A percentile compares a stretch with the other conserved stretches of the same genome.
Evolutionary conservation across 2,113 vertebrate species (phyloP).

Genomic region (Thermophis baileyi): DNA sequence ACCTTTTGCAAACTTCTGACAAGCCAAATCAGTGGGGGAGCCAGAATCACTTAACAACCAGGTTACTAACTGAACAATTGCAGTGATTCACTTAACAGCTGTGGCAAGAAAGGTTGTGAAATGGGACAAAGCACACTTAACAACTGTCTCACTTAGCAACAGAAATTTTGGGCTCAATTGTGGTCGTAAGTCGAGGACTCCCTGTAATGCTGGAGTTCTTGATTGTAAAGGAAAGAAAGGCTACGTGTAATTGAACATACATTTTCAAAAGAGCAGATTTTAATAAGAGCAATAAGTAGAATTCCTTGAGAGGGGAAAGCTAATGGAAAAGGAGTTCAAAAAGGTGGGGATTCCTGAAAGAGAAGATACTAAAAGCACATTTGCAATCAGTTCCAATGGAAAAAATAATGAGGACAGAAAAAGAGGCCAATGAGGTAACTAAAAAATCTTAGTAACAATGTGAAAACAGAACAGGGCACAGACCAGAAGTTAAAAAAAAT

Average conservation of each 20-base stretch:
- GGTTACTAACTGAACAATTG: not conserved
- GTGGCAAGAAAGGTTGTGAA: not conserved
- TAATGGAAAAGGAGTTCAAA: not conserved
- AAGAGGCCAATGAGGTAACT: not conserved
- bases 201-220: not conserved
- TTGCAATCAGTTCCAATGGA: not conserved
- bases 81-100: not conserved
- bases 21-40: not conserved
- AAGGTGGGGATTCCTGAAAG: not conserved
- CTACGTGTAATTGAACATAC: not conserved
- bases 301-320: not conserved
- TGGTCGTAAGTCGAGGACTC: not conserved
- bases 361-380: not conserved
- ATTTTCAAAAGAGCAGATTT: not conserved
- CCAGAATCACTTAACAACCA: not conserved
- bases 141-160: not conserved
- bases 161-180: not conserved
- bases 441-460: not conserved
- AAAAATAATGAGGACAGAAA: not conserved
- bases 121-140: not conserved
- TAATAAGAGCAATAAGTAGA: not conserved
- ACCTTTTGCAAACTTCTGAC: not conserved
- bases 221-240: not conserved
- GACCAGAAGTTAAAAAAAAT: not conserved
- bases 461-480: not conserved